Percentiles rank a stretch among this genome's conserved stretches.
Evolutionary conservation across 2,888 invertebrate species (phyloP).

Genomic region (Cryptocephalus primarius): DNA sequence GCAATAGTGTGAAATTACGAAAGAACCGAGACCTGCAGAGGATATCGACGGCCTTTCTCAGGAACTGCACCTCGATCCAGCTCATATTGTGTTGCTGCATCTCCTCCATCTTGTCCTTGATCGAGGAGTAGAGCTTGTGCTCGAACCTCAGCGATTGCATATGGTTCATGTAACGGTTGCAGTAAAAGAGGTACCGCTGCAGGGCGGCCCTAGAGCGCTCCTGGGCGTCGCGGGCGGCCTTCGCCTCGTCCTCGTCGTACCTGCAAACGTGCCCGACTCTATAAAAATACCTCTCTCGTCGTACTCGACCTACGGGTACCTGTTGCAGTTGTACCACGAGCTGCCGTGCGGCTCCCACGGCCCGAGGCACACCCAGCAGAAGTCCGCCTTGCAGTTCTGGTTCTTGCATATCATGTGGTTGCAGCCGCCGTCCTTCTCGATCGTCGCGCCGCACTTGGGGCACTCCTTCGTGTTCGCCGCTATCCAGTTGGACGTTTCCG

Average conservation of each 20-base stretch:
- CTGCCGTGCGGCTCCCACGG: slow-evolving; percentile 99
- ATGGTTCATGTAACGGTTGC: slow-evolving; percentile 94
- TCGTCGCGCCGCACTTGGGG: slow-evolving; percentile 94
- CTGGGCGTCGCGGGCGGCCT: slow-evolving; percentile 92
- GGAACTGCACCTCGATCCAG: slow-evolving; percentile 99
- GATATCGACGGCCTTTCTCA: slow-evolving; percentile 95
- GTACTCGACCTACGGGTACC: slow-evolving; percentile 9
- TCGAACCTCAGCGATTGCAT: slow-evolving; percentile 98
- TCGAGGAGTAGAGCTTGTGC: slow-evolving; percentile 89
- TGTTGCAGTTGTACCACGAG: slow-evolving; percentile 55
- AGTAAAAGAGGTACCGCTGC: slow-evolving; percentile 96
- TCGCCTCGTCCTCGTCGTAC: slow-evolving; percentile 94
- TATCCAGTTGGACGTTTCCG: slow-evolving; percentile 99
- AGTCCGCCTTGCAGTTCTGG: slow-evolving; percentile 95
- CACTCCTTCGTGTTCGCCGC: slow-evolving; percentile 99
- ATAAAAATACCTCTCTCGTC: neutral
- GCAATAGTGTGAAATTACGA: too few species aligned
- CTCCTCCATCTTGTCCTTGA: slow-evolving; percentile 98
- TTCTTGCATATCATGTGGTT: slow-evolving; percentile 99
- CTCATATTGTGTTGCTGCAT: slow-evolving; percentile 99
- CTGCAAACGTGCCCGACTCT: slow-evolving; percentile 21
- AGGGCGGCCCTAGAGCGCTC: slow-evolving; percentile 91
- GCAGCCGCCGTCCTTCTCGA: slow-evolving; percentile 96
- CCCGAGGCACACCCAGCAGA: slow-evolving; percentile 99
- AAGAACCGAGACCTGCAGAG: slow-evolving; percentile 46